A percentile compares a stretch with the other conserved stretches of the same genome.
Evolutionary conservation across 1,140 invertebrate species (phyloP).

Genomic region (Pentalonia nigronervosa): DNA sequence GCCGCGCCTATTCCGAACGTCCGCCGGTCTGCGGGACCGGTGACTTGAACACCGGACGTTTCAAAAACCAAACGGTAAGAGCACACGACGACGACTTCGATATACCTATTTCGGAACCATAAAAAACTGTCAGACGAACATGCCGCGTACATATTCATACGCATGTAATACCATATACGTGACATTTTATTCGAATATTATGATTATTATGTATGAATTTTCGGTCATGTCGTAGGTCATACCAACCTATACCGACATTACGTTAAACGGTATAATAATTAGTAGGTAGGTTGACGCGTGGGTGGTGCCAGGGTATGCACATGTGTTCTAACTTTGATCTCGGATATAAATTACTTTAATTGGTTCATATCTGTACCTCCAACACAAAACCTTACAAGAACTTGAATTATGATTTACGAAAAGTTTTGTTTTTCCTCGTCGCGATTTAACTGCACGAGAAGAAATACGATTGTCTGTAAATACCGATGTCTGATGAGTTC

Average conservation of each 20-base stretch:
- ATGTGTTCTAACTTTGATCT: not conserved
- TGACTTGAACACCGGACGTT: not conserved
- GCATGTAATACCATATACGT: not conserved
- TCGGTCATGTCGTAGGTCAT: too few species aligned
- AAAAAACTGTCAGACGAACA: not conserved
- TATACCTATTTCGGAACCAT: not conserved
- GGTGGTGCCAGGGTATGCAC: too few species aligned
- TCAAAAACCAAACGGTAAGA: conserved; percentile 1
- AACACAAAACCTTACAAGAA: too few species aligned
- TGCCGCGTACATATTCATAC: too few species aligned
- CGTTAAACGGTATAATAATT: not conserved
- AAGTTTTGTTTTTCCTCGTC: too few species aligned
- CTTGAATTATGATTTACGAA: too few species aligned
- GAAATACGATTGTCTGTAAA: not conserved
- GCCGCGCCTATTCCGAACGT: not conserved
- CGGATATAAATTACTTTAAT: not conserved
- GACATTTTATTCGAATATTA: not conserved
- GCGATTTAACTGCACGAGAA: not conserved
- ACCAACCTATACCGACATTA: too few species aligned
- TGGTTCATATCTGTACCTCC: too few species aligned
- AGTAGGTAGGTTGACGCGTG: not conserved
- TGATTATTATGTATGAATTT: not conserved
- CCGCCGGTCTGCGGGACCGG: too few species aligned
- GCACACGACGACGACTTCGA: not conserved
- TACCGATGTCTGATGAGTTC: not conserved